A percentile compares a stretch with the other conserved stretches of the same genome.
phyloP scores from a whole-genome alignment of 1,140 invertebrate genomes.

The Listronotus oregonensis region DNA sequence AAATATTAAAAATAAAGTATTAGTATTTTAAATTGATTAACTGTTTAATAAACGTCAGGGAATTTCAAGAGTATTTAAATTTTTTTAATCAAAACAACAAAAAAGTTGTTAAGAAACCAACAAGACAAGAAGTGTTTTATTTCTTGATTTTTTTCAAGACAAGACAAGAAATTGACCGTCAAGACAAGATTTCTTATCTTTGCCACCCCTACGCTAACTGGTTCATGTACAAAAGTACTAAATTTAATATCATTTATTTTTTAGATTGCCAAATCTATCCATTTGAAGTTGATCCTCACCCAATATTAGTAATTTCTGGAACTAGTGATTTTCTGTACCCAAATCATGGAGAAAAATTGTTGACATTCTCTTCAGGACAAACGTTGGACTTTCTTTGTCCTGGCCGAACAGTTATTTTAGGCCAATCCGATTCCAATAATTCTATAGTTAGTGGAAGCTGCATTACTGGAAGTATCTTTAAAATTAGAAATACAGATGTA shows the following conservation, averaged over 20 bases:
- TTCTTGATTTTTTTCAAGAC: no score
- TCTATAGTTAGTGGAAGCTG: constrained; percentile 14
- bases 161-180: no score
- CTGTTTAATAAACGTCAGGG: no score
- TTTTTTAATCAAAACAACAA: no score
- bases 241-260: constrained; percentile 4
- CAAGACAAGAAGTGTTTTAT: no score
- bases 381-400: constrained; percentile 41
- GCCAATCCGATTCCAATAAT: neutral
- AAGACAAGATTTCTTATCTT: no score
- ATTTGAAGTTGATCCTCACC: constrained; percentile 5
- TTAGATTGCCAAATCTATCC: constrained; percentile 22
- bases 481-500: constrained; percentile 1
- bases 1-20: no score
- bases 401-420: constrained; percentile 41
- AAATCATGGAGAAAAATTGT: constrained; percentile 13
- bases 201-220: no score
- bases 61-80: no score
- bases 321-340: constrained; percentile 34
- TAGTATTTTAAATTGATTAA: no score
- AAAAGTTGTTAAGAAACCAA: no score
- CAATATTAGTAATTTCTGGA: constrained; percentile 28
- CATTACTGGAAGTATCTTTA: constrained; percentile 4
- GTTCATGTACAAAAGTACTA: no score
- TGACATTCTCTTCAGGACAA: constrained; percentile 24